Evolutionary conservation across 2,113 vertebrate species (phyloP).

Genomic region (Zapornia atra): DNA sequence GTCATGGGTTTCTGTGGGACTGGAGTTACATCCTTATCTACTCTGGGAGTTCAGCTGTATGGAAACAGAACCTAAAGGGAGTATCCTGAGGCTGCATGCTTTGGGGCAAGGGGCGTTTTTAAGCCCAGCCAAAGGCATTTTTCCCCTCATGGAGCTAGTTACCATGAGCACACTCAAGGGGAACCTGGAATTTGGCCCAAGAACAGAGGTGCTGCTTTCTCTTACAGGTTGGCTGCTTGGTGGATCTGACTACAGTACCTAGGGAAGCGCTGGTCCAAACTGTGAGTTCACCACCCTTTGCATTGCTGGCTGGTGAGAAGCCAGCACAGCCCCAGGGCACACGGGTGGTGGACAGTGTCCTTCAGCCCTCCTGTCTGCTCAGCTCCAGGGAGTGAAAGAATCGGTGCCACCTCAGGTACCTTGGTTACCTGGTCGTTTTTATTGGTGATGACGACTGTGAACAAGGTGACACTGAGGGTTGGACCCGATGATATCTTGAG

Average conservation of each 20-base stretch:
- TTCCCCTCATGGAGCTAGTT: neutral
- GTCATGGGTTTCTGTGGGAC: neutral
- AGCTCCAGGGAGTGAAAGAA: neutral
- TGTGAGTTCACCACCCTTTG: neutral
- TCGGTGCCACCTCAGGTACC: neutral
- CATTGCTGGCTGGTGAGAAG: neutral
- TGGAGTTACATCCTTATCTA: neutral
- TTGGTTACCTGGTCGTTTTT: neutral
- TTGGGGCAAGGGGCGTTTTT: neutral
- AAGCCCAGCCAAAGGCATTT: neutral
- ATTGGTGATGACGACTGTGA: neutral
- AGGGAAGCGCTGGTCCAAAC: neutral
- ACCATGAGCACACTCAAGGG: neutral
- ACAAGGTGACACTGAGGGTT: neutral
- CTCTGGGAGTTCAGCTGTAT: neutral
- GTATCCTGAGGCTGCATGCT: neutral
- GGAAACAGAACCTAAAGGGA: neutral
- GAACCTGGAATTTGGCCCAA: neutral
- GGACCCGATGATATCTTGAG: too few species aligned
- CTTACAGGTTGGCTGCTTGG: neutral
- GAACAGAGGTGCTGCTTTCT: neutral
- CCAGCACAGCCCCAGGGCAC: neutral
- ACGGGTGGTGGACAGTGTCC: accelerated
- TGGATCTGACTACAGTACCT: neutral
- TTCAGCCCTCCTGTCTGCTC: neutral